These are phyloP conservation scores for Ectropis grisescens DNA, from an alignment of 1,140 invertebrate species.

Conservation along the genomic window DNA sequence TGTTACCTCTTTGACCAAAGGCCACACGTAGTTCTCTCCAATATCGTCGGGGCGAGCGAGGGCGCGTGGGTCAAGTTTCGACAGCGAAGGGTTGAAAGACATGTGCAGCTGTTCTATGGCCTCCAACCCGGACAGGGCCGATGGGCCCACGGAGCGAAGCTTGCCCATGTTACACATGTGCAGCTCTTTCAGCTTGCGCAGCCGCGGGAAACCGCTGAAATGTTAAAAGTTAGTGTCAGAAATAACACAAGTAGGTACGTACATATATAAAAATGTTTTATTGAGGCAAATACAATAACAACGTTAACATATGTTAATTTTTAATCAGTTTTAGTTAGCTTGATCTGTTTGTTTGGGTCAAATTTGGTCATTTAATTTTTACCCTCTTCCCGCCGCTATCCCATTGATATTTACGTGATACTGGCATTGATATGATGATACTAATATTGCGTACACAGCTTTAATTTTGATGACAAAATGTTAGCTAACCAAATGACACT, in stretches of 20 bases:
- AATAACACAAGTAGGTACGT: too few relatives aligned
- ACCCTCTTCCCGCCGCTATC: too few relatives aligned
- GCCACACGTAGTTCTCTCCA: conserved; percentile 69
- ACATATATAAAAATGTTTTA: not conserved
- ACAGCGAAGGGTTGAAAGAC: conserved; percentile 72
- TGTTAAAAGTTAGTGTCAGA: not conserved
- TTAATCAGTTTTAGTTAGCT: too few relatives aligned
- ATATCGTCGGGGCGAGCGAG: conserved; percentile 56
- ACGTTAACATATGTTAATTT: not conserved
- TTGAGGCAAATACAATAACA: not conserved
- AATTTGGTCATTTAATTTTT: too few relatives aligned
- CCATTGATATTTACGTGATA: too few relatives aligned
- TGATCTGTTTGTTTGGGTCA: too few relatives aligned
- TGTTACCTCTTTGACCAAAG: conserved; percentile 71
- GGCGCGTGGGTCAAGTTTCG: conserved; percentile 69
- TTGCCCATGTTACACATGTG: conserved; percentile 75
- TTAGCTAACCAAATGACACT: too few relatives aligned
- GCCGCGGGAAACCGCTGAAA: conserved; percentile 73
- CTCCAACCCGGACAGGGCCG: conserved; percentile 64
- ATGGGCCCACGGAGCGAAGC: conserved; percentile 68
- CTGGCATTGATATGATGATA: too few relatives aligned
- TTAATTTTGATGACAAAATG: too few relatives aligned
- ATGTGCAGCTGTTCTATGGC: conserved; percentile 68
- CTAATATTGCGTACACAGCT: too few relatives aligned
- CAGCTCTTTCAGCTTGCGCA: conserved; percentile 73